phyloP scores from a whole-genome alignment of 2,113 vertebrate species.

The Dolichotis patagonum region DNA sequence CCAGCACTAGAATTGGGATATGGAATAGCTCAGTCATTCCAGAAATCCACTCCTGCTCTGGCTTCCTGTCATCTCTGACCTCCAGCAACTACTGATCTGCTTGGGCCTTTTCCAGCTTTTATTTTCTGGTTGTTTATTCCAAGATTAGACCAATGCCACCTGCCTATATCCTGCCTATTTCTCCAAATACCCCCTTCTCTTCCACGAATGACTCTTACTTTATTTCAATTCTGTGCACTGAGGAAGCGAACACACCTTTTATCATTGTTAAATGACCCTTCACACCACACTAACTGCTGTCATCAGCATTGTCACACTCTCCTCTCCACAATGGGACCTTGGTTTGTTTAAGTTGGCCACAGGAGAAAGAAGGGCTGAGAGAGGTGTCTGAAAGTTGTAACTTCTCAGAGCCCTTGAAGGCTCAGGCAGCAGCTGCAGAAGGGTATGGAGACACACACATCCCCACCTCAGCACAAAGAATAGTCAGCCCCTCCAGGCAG shows the following conservation, averaged over 20 bases:
- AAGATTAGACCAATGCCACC: neutral
- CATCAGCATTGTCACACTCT: neutral
- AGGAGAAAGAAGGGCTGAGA: neutral
- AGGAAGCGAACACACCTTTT: neutral
- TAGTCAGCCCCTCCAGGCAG: neutral
- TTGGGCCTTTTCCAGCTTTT: neutral
- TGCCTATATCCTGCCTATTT: neutral
- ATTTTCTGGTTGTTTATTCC: neutral
- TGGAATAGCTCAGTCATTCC: neutral
- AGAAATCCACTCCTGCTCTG: neutral
- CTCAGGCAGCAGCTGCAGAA: neutral
- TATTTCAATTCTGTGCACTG: neutral
- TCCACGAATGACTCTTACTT: neutral
- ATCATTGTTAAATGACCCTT: neutral
- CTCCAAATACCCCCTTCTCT: neutral
- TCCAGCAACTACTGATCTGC: neutral
- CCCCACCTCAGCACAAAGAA: no score
- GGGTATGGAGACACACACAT: neutral
- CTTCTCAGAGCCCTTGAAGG: neutral
- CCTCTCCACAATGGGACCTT: rapidly evolving
- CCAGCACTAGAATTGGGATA: no score
- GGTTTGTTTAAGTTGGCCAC: neutral
- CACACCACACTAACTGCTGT: neutral
- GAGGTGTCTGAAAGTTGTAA: no score
- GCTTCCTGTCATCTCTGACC: rapidly evolving